phyloP scores from a whole-genome alignment of 2,888 invertebrate species.

The Meiosimyza decipiens region DNA sequence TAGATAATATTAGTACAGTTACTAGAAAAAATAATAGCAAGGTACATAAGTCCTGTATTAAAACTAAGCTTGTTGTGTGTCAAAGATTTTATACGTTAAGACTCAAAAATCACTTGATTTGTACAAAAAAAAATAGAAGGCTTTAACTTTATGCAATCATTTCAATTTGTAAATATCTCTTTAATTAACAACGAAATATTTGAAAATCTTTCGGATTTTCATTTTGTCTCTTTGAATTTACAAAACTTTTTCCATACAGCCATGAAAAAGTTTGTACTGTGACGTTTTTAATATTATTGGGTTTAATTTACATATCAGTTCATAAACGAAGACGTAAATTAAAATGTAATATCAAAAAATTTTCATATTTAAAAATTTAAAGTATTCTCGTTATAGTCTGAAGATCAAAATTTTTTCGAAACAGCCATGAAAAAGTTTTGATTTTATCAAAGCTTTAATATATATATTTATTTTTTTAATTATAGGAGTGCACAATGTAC shows the following conservation, averaged over 20 bases:
- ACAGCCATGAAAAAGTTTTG: conserved; percentile 57
- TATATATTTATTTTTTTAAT: conserved; percentile 20
- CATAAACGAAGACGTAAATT: too few species aligned
- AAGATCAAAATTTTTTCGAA: too few species aligned
- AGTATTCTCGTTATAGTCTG: too few species aligned
- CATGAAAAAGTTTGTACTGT: conserved; percentile 42
- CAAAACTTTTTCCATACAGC: conserved; percentile 42
- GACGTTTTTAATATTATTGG: neutral
- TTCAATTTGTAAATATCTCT: conserved; percentile 41
- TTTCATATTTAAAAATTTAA: too few species aligned
- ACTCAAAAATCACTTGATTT: conserved; percentile 41
- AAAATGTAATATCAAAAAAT: too few species aligned
- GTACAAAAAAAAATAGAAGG: conserved; percentile 54
- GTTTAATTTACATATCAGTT: too few species aligned
- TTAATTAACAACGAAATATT: conserved; percentile 26
- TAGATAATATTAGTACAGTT: conserved; percentile 72
- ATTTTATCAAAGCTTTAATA: conserved; percentile 15
- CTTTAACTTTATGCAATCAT: conserved; percentile 53
- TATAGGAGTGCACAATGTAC: too few species aligned
- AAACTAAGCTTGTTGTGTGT: conserved; percentile 32
- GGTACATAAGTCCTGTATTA: conserved; percentile 13
- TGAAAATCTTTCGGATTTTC: neutral
- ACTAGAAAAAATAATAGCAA: conserved; percentile 42
- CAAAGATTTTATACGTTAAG: conserved; percentile 28
- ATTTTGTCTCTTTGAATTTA: neutral